Conservation (phyloP, 2,113 vertebrate genomes). For the Nanorana parkeri region DNA sequence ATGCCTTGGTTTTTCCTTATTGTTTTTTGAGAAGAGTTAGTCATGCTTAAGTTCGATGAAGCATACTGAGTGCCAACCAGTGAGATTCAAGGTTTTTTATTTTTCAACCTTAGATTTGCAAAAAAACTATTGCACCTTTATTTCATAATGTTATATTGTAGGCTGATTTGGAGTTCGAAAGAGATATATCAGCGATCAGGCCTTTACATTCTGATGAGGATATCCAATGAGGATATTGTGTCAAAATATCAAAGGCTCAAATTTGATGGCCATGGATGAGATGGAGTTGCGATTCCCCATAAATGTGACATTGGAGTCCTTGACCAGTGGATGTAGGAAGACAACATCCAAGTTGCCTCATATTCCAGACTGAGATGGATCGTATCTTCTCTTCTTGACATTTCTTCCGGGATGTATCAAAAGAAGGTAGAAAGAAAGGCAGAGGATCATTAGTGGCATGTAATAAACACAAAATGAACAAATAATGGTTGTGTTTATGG, state of each 20-base stretch:
- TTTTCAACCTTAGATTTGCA: constrained; percentile 5
- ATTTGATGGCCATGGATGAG: constrained; percentile 56
- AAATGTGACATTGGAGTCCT: constrained; percentile 70
- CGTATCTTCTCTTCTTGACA: constrained; percentile 96
- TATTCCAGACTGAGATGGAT: constrained; percentile 89
- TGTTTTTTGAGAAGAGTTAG: constrained; percentile 63
- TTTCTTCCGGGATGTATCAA: constrained; percentile 85
- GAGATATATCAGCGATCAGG: neutral
- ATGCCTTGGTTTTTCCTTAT: constrained; percentile 81
- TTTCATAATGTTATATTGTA: constrained; percentile 61
- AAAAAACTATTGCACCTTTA: constrained; percentile 75
- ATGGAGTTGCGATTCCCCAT: constrained; percentile 68
- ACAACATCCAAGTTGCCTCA: constrained; percentile 73
- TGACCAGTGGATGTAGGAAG: constrained; percentile 69
- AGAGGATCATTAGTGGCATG: constrained; percentile 68
- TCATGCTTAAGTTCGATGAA: constrained; percentile 77
- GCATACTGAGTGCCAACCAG: constrained; percentile 68
- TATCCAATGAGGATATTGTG: constrained; percentile 63
- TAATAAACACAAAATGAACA: constrained; percentile 38
- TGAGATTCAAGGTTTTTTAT: constrained; percentile 59
- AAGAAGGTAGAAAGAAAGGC: constrained; percentile 65
- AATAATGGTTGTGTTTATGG: constrained; percentile 59
- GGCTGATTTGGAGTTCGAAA: constrained; percentile 3
- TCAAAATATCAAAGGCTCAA: constrained; percentile 52
- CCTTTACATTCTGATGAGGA: constrained; percentile 47